A percentile compares a stretch with the other conserved stretches of the same genome.
Conservation (phyloP, 2,888 invertebrate genomes). For the Drosophila robusta region DNA sequence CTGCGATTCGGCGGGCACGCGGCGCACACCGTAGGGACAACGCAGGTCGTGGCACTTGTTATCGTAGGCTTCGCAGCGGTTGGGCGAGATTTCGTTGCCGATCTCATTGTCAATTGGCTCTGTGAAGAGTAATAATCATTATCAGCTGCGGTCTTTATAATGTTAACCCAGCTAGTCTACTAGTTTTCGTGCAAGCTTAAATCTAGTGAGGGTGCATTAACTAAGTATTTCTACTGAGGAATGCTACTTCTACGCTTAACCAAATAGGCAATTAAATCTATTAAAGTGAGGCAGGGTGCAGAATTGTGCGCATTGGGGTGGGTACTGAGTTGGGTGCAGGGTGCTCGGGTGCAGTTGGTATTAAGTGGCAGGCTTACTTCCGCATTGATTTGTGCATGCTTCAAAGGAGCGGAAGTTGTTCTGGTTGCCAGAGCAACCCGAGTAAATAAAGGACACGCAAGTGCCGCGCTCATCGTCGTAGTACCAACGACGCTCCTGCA, state of each 20-base stretch:
- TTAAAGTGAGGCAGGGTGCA: slow-evolving; percentile 49
- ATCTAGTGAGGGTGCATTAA: slow-evolving; percentile 65
- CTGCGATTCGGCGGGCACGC: slow-evolving; percentile 86
- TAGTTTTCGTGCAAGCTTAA: slow-evolving; percentile 64
- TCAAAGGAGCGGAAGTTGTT: slow-evolving; percentile 93
- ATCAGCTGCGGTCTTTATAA: background rate
- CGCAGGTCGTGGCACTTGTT: slow-evolving; percentile 88
- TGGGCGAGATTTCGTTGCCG: slow-evolving; percentile 78
- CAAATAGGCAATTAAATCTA: slow-evolving; percentile 46
- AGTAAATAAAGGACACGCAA: slow-evolving; percentile 93
- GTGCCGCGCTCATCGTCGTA: slow-evolving; percentile 89
- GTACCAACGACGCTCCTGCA: slow-evolving; percentile 88
- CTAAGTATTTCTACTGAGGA: slow-evolving; percentile 36
- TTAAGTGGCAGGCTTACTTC: slow-evolving; percentile 80
- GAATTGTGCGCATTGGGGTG: slow-evolving; percentile 30
- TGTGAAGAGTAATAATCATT: slow-evolving; percentile 17
- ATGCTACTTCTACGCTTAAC: slow-evolving; percentile 45
- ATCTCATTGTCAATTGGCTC: slow-evolving; percentile 51
- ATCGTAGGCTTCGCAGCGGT: slow-evolving; percentile 87
- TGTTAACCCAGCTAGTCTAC: slow-evolving; percentile 2
- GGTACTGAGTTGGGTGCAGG: slow-evolving; percentile 26
- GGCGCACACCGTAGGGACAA: slow-evolving; percentile 91
- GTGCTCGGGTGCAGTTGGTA: slow-evolving; percentile 32
- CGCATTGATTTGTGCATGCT: slow-evolving; percentile 89
- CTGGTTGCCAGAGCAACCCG: slow-evolving; percentile 94